Evolutionary conservation across 2,888 invertebrate species (phyloP).

Genomic region (Oscheius sp.): DNA sequence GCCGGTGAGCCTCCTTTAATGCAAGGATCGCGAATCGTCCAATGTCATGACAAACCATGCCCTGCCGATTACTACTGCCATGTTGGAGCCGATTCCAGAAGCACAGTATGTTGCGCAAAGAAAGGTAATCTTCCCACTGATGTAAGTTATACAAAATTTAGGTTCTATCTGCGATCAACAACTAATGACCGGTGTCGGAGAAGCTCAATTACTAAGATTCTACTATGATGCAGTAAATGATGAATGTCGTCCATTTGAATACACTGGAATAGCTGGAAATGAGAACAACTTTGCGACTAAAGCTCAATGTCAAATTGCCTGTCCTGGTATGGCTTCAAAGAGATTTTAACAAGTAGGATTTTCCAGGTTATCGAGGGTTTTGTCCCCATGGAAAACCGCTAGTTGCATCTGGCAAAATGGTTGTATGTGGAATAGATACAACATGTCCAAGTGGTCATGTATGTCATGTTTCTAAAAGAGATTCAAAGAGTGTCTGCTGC

Average conservation of each 20-base stretch:
- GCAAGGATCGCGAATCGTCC: slow-evolving; percentile 48
- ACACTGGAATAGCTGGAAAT: slow-evolving; percentile 67
- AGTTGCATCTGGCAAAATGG: slow-evolving; percentile 41
- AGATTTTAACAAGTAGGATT: background rate
- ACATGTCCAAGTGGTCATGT: slow-evolving; percentile 62
- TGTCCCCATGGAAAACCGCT: slow-evolving; percentile 70
- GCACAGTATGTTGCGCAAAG: slow-evolving; percentile 63
- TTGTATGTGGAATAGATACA: slow-evolving; percentile 62
- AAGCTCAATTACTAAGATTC: slow-evolving; percentile 52
- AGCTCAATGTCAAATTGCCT: slow-evolving; percentile 59
- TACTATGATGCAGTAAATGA: slow-evolving; percentile 63
- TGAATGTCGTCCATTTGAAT: slow-evolving; percentile 62
- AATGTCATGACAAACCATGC: slow-evolving; percentile 57
- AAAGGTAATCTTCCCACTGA: slow-evolving; percentile 39
- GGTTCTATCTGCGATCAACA: slow-evolving; percentile 66
- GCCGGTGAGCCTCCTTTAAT: slow-evolving; percentile 58
- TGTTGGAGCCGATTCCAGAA: slow-evolving; percentile 44
- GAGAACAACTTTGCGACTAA: slow-evolving; percentile 69
- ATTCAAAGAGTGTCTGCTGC: slow-evolving; percentile 66
- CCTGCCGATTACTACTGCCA: slow-evolving; percentile 69
- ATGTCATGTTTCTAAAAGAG: slow-evolving; percentile 66
- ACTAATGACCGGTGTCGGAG: slow-evolving; percentile 63
- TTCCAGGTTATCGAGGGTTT: slow-evolving; percentile 48
- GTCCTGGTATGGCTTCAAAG: slow-evolving; percentile 43
- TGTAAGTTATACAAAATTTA: slow-evolving; percentile 32